Evolutionary conservation across 2,888 invertebrate genomes (phyloP).

Genomic region (Andrena praecox): DNA sequence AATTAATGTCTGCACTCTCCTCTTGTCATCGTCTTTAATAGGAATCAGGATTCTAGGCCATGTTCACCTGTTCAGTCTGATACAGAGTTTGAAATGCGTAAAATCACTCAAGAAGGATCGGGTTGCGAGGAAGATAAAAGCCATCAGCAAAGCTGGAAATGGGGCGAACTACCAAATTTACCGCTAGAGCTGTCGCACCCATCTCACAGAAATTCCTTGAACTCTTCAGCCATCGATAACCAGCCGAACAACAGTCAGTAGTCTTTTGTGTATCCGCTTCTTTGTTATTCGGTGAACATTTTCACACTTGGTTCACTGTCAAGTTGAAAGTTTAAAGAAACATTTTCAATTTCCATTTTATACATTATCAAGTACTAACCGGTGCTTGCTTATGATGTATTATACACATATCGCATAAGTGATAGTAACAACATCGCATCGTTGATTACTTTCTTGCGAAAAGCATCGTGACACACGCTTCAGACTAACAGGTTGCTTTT

Average conservation of each 20-base stretch:
- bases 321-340: background rate
- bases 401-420: background rate
- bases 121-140: constrained; percentile 81
- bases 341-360: background rate
- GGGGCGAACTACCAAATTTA: constrained; percentile 93
- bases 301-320: background rate
- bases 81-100: constrained; percentile 93
- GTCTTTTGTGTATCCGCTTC: background rate
- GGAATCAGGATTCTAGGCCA: constrained; percentile 88
- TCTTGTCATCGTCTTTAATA: constrained; percentile 60
- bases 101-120: constrained; percentile 85
- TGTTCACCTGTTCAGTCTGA: constrained; percentile 96
- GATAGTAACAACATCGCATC: background rate
- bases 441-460: constrained; percentile 5
- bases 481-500: constrained; percentile 68
- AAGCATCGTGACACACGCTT: constrained; percentile 36
- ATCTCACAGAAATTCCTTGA: constrained; percentile 76
- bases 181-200: constrained; percentile 78
- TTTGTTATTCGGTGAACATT: background rate
- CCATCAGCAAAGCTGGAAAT: constrained; percentile 92
- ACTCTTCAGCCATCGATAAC: constrained; percentile 69
- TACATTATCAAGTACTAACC: constrained; percentile 26
- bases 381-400: background rate
- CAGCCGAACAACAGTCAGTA: constrained; percentile 79
- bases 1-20: constrained; percentile 18